A percentile compares a stretch with the other conserved stretches of the same genome.
Conservation (phyloP, 2,113 vertebrate species). For the Eira barbara region DNA sequence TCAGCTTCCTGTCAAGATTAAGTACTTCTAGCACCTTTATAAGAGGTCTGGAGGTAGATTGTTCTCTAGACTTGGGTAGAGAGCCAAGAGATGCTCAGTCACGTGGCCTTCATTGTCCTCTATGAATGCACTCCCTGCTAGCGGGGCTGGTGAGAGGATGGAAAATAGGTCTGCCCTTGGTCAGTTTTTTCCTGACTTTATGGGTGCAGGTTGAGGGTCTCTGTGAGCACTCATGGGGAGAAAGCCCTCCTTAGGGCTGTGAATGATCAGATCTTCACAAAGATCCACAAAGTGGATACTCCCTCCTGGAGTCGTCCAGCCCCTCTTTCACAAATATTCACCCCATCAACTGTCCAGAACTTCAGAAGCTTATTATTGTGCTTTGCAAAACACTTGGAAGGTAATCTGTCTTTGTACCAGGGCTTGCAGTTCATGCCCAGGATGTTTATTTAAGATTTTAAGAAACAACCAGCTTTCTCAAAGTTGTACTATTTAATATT, state of each 20-base stretch:
- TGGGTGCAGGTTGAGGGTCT: neutral
- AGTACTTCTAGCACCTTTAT: constrained; percentile 77
- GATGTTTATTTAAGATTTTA: neutral
- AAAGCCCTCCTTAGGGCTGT: neutral
- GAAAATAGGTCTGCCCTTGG: constrained; percentile 73
- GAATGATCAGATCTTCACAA: constrained; percentile 16
- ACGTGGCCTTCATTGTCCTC: constrained; percentile 73
- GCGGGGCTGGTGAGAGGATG: constrained; percentile 75
- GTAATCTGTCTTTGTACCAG: constrained; percentile 81
- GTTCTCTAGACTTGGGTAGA: constrained; percentile 79
- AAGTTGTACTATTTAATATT: neutral
- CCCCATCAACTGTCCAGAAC: constrained; percentile 56
- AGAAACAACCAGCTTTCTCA: neutral
- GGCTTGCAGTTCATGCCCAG: neutral
- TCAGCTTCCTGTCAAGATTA: constrained; percentile 78
- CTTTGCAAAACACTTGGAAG: constrained; percentile 73
- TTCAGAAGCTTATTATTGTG: constrained; percentile 55
- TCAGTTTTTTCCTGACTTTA: constrained; percentile 50
- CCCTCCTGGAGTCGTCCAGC: constrained; percentile 79
- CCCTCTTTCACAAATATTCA: constrained; percentile 79
- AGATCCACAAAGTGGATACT: constrained; percentile 13
- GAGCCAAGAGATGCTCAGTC: constrained; percentile 74
- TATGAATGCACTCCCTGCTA: constrained; percentile 65
- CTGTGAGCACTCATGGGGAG: constrained; percentile 61
- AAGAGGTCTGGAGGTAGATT: constrained; percentile 80